Conservation (phyloP, 2,888 invertebrate species). For the Epirrita christyi region DNA sequence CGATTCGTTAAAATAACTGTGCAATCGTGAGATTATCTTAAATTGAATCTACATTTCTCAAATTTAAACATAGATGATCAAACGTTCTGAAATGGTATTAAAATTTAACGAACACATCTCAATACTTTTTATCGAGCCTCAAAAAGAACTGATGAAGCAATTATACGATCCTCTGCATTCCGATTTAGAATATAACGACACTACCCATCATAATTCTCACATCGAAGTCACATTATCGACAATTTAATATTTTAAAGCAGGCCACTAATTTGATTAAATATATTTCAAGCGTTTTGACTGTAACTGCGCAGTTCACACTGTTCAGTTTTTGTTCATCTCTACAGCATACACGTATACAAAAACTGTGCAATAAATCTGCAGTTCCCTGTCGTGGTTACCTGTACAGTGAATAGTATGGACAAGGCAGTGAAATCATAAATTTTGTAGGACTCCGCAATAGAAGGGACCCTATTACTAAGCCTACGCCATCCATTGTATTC, state of each 20-base stretch:
- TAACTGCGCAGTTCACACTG: conserved; percentile 1
- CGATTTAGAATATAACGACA: conserved; percentile 19
- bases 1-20: too few species aligned
- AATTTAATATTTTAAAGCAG: conserved; percentile 2
- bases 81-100: conserved; percentile 7
- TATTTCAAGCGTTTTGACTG: not conserved
- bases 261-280: not conserved
- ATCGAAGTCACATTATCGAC: conserved; percentile 9
- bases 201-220: conserved; percentile 15
- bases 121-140: conserved; percentile 9
- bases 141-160: conserved; percentile 30
- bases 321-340: not conserved
- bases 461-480: too few species aligned
- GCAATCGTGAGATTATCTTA: too few species aligned
- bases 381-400: too few species aligned
- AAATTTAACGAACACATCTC: conserved; percentile 17
- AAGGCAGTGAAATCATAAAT: too few species aligned
- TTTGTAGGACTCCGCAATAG: too few species aligned
- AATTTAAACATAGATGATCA: not conserved
- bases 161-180: conserved; percentile 23
- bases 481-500: too few species aligned
- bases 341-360: too few species aligned
- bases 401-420: too few species aligned
- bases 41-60: not conserved
- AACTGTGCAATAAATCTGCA: too few species aligned